Conservation (phyloP, 2,797 vertebrate species). For the Amphiprion clarkii region DNA sequence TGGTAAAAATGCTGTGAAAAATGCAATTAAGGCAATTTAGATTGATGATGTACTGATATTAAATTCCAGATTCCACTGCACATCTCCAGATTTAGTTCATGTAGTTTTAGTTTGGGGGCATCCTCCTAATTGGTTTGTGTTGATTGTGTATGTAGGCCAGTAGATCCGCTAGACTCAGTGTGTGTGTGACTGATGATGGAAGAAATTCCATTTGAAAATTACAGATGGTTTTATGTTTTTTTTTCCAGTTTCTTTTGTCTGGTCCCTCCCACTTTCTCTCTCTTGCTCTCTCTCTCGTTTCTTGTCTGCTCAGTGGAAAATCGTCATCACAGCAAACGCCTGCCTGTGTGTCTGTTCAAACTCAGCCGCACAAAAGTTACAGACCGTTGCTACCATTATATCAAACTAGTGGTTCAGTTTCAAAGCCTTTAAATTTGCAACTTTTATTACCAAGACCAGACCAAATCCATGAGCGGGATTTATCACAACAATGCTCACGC, state of each 20-base stretch:
- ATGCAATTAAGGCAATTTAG: no score
- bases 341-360: conserved; percentile 36
- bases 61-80: not conserved
- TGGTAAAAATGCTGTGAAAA: no score
- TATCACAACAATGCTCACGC: conserved; percentile 24
- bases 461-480: conserved; percentile 13
- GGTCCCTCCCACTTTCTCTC: conserved; percentile 72
- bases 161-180: conserved; percentile 11
- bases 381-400: not conserved
- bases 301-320: conserved; percentile 82
- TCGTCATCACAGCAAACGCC: conserved; percentile 78
- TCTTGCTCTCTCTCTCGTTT: conserved; percentile 48
- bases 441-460: conserved; percentile 25
- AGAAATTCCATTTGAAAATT: conserved; percentile 86
- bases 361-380: conserved; percentile 26
- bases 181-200: conserved; percentile 76
- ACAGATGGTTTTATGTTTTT: conserved; percentile 76
- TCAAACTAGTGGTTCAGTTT: conserved; percentile 16
- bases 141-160: conserved; percentile 36
- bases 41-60: not conserved
- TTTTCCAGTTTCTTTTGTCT: conserved; percentile 82
- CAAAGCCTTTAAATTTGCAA: conserved; percentile 7
- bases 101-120: conserved; percentile 38
- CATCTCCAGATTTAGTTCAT: conserved; percentile 8
- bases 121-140: conserved; percentile 29